phyloP scores from a whole-genome alignment of 1,140 invertebrate genomes.

The Leptinotarsa lineolata region DNA sequence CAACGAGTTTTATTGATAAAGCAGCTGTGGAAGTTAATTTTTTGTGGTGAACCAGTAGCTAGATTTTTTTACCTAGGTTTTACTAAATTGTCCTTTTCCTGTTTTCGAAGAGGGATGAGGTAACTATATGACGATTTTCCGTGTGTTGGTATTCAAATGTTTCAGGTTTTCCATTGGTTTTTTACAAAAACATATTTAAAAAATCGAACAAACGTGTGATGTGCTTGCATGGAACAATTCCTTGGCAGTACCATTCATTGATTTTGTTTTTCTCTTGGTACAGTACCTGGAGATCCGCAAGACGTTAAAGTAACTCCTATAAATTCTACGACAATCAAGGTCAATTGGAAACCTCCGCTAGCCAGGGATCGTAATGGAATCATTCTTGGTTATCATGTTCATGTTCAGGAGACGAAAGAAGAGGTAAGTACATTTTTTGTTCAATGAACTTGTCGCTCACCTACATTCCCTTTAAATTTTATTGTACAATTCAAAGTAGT shows the following conservation, averaged over 20 bases:
- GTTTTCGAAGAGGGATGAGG: conserved; percentile 53
- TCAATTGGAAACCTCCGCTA: conserved; percentile 88
- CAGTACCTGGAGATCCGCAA: conserved; percentile 95
- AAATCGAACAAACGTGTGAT: conserved; percentile 47
- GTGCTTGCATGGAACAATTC: conserved; percentile 49
- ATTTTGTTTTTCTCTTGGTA: conserved; percentile 49
- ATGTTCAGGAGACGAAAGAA: conserved; percentile 88
- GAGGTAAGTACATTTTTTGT: conserved; percentile 63
- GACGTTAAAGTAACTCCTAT: conserved; percentile 83
- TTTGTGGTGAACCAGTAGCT: conserved; percentile 9
- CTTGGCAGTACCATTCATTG: background rate
- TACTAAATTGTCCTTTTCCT: conserved; percentile 34
- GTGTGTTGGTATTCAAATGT: conserved; percentile 62
- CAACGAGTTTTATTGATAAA: conserved; percentile 22
- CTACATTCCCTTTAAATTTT: too few relatives aligned
- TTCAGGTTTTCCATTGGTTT: conserved; percentile 32
- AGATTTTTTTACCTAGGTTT: conserved; percentile 9
- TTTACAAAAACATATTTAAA: conserved; percentile 24
- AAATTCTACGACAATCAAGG: conserved; percentile 91
- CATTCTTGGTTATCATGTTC: conserved; percentile 94
- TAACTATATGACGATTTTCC: conserved; percentile 53
- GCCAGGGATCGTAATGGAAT: conserved; percentile 94
- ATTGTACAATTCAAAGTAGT: too few relatives aligned
- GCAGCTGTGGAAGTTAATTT: conserved; percentile 24
- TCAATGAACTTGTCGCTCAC: background rate